Conservation (phyloP, 2,888 invertebrate species). For the Neria commutata region DNA sequence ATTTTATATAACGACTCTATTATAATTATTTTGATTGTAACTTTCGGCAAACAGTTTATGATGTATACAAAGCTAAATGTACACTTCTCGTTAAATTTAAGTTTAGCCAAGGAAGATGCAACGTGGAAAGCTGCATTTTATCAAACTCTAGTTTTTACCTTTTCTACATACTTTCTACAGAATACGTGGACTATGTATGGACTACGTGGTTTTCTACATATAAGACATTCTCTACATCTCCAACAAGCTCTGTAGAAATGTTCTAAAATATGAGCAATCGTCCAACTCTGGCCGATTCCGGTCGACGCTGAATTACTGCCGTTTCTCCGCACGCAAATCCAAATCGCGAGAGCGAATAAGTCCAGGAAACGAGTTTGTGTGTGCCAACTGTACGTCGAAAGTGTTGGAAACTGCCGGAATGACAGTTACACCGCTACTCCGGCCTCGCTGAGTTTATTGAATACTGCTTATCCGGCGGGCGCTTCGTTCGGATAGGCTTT, state of each 20-base stretch:
- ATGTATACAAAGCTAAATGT: no score
- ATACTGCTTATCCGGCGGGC: conserved; percentile 48
- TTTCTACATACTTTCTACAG: no score
- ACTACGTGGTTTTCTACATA: no score
- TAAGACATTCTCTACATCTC: background rate
- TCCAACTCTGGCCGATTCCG: background rate
- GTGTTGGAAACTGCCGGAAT: background rate
- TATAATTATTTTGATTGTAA: no score
- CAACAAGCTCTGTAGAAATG: background rate
- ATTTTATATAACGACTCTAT: no score
- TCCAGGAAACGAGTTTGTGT: background rate
- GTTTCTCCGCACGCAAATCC: background rate
- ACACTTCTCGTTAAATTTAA: no score
- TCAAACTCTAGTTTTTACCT: no score
- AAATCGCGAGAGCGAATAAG: background rate
- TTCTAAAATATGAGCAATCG: background rate
- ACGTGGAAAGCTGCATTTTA: no score
- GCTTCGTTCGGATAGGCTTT: conserved; percentile 42
- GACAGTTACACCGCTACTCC: background rate
- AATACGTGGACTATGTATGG: no score
- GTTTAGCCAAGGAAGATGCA: no score
- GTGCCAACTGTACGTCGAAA: no score
- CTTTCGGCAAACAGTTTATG: no score
- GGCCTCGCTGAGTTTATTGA: conserved; percentile 49
- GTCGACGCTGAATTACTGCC: background rate